These are phyloP conservation scores for Enoplolaimus lenunculus DNA, from an alignment of 2,888 invertebrate genomes.

Conservation along the genomic window DNA sequence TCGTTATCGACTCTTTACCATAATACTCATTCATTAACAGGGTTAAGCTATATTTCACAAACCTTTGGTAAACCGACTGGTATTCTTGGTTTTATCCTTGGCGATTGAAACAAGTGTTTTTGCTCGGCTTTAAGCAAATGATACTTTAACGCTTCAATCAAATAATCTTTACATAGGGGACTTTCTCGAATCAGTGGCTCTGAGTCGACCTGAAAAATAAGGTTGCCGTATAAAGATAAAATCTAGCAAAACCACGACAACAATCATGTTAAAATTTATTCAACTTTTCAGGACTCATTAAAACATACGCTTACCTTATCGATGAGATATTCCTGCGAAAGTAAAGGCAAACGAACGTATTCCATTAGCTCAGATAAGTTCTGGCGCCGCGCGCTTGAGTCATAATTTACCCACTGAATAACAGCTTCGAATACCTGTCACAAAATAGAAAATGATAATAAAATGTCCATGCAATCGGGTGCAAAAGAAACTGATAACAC, in stretches of 20 bases:
- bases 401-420: slow-evolving; percentile 61
- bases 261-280: no score
- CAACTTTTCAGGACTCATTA: no score
- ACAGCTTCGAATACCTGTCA: slow-evolving; percentile 64
- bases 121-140: slow-evolving; percentile 76
- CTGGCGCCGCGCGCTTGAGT: slow-evolving; percentile 54
- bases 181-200: slow-evolving; percentile 54
- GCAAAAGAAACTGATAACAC: no score
- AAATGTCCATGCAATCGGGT: no score
- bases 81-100: slow-evolving; percentile 62
- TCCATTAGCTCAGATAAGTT: slow-evolving; percentile 67
- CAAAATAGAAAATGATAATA: no score
- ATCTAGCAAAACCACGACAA: no score
- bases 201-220: slow-evolving; percentile 51
- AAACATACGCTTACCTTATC: slow-evolving; percentile 72
- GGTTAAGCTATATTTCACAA: no score
- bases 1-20: no score
- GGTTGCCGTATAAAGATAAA: no score
- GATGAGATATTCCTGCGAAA: slow-evolving; percentile 73
- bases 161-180: slow-evolving; percentile 57
- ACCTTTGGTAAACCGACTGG: slow-evolving; percentile 68
- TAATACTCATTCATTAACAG: no score
- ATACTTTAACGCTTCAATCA: slow-evolving; percentile 84
- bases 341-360: slow-evolving; percentile 75
- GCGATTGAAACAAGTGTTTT: slow-evolving; percentile 58